These are phyloP conservation scores for Anthophora plumipes DNA, from an alignment of 2,888 invertebrate genomes.

Conservation along the genomic window DNA sequence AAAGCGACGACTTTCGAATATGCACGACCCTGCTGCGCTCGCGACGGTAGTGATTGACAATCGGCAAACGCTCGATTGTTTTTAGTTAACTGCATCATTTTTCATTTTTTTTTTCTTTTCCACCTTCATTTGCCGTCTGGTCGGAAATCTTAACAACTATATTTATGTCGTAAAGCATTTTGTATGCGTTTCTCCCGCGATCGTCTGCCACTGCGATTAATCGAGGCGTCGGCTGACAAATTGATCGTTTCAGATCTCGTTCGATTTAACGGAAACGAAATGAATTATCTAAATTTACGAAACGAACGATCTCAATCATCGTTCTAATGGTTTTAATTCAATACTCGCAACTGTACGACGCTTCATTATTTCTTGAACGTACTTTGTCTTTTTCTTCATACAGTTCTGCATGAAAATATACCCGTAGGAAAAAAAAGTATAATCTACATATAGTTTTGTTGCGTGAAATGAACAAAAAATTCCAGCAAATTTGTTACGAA, in stretches of 20 bases:
- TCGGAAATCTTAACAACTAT: conserved; percentile 72
- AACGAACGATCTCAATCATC: neutral
- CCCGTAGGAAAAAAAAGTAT: too few relatives aligned
- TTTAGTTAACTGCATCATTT: conserved; percentile 45
- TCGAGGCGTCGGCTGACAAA: neutral
- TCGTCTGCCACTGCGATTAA: conserved; percentile 48
- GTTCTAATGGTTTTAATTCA: neutral
- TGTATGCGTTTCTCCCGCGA: conserved; percentile 59
- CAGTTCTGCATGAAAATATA: neutral
- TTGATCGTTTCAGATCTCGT: neutral
- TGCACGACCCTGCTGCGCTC: conserved; percentile 42
- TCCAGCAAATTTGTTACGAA: too few relatives aligned
- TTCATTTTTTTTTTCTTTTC: conserved; percentile 50
- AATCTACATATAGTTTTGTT: too few relatives aligned
- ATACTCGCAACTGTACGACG: neutral
- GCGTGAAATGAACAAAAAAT: too few relatives aligned
- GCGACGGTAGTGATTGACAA: conserved; percentile 31
- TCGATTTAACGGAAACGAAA: neutral
- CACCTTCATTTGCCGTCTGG: conserved; percentile 61
- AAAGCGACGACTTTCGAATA: conserved; percentile 8
- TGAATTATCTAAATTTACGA: neutral
- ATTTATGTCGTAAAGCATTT: conserved; percentile 70
- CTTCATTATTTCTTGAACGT: neutral
- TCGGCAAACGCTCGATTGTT: conserved; percentile 45
- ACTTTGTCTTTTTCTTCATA: neutral